phyloP scores from a whole-genome alignment of 2,888 invertebrate species.

The Orthosia cruda region DNA sequence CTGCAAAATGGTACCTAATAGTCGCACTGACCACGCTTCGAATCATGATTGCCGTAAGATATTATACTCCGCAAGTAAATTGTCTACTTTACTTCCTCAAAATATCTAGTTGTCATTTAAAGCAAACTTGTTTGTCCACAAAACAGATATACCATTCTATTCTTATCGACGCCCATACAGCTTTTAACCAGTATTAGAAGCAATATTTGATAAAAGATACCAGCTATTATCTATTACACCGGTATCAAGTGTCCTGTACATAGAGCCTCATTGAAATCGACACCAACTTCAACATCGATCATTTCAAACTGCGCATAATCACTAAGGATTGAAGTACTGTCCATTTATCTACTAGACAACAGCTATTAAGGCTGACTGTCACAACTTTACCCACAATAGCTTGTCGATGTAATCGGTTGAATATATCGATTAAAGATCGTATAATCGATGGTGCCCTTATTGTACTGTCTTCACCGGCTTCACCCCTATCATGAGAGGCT shows the following conservation, averaged over 20 bases:
- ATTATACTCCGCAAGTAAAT: not conserved
- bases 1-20: not conserved
- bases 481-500: conserved; percentile 79
- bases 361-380: conserved; percentile 73
- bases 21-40: not conserved
- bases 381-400: conserved; percentile 82
- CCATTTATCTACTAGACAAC: conserved; percentile 67
- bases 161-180: conserved; percentile 33
- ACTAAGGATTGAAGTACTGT: conserved; percentile 48
- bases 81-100: not conserved
- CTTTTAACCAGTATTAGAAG: conserved; percentile 34
- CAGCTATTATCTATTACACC: conserved; percentile 26
- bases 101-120: not conserved
- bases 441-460: conserved; percentile 85
- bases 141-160: conserved; percentile 20
- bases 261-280: conserved; percentile 49
- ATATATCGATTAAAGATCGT: conserved; percentile 82
- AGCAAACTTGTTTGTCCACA: conserved; percentile 24
- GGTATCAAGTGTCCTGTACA: conserved; percentile 40
- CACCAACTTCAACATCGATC: conserved; percentile 50
- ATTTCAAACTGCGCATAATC: conserved; percentile 46
- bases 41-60: not conserved
- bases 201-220: conserved; percentile 44
- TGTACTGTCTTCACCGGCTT: conserved; percentile 89
- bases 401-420: conserved; percentile 85